phyloP scores from a whole-genome alignment of 2,888 invertebrate genomes.

The Micoletzkya japonica region DNA sequence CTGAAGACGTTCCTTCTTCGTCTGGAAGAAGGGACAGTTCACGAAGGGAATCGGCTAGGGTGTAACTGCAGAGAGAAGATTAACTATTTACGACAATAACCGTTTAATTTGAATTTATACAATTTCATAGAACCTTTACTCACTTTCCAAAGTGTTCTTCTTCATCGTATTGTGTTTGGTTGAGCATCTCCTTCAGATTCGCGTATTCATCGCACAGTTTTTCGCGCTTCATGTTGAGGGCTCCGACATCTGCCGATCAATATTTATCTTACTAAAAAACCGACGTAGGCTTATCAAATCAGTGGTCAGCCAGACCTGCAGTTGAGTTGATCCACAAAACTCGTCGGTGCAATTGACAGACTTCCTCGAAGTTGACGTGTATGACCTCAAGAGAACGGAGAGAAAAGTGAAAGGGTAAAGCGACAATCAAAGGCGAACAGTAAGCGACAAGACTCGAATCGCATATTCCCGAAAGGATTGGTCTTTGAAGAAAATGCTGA shows the following conservation, averaged over 20 bases:
- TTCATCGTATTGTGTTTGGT: conserved; percentile 1
- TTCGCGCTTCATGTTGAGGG: conserved; percentile 18
- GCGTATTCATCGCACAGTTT: conserved; percentile 4
- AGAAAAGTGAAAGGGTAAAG: neutral
- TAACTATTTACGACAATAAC: neutral
- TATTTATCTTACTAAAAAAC: neutral
- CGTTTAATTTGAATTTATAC: neutral
- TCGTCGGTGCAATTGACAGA: conserved; percentile 40
- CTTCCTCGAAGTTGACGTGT: conserved; percentile 37
- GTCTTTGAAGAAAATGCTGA: neutral
- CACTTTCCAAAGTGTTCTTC: conserved; percentile 7
- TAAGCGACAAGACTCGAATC: neutral
- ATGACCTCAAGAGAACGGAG: conserved; percentile 19
- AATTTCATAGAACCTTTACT: neutral
- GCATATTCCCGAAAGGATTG: neutral
- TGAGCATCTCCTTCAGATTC: neutral
- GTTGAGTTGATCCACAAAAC: conserved; percentile 39
- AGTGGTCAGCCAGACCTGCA: neutral
- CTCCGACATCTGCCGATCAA: conserved; percentile 3
- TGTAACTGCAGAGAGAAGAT: conserved; percentile 7
- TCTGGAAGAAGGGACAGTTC: conserved; percentile 6
- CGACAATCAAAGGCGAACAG: neutral
- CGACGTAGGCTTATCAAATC: neutral
- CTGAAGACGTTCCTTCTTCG: conserved; percentile 2
- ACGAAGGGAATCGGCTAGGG: conserved; percentile 5